A percentile compares a stretch with the other conserved stretches of the same genome.
Evolutionary conservation across 2,113 vertebrate species (phyloP).

Genomic region (Saccopteryx leptura): DNA sequence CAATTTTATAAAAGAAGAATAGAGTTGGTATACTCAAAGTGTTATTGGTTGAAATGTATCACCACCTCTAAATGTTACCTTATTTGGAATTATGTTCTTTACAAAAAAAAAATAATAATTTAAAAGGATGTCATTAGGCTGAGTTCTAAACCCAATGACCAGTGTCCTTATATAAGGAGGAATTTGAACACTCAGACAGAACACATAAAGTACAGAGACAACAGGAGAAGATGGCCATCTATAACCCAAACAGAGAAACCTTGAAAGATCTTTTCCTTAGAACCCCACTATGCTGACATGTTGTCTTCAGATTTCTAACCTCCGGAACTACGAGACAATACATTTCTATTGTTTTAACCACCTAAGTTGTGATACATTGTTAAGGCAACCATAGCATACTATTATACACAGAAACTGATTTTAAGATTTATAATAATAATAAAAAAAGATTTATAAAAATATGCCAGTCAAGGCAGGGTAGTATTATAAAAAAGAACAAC

Average conservation of each 20-base stretch:
- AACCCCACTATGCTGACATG: background rate
- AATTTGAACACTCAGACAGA: background rate
- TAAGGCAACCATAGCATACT: background rate
- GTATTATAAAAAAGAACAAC: background rate
- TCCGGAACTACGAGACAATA: background rate
- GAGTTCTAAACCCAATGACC: background rate
- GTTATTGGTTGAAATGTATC: background rate
- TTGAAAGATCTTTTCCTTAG: background rate
- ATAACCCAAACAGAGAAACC: background rate
- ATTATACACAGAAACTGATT: background rate
- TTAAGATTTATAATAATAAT: background rate
- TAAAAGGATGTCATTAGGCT: background rate
- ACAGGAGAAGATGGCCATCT: background rate
- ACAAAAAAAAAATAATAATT: background rate
- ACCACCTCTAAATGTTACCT: background rate
- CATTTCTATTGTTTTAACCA: background rate
- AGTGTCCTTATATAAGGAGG: background rate
- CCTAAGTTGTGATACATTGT: background rate
- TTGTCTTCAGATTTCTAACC: background rate
- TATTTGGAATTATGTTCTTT: background rate
- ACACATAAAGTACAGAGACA: background rate
- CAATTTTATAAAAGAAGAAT: background rate
- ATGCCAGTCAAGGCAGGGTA: background rate
- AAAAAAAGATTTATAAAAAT: background rate
- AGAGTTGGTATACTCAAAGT: background rate